Percentiles rank a stretch among this genome's conserved stretches.
Evolutionary conservation across 2,888 invertebrate species (phyloP).

Genomic region (Corbicula japonica): DNA sequence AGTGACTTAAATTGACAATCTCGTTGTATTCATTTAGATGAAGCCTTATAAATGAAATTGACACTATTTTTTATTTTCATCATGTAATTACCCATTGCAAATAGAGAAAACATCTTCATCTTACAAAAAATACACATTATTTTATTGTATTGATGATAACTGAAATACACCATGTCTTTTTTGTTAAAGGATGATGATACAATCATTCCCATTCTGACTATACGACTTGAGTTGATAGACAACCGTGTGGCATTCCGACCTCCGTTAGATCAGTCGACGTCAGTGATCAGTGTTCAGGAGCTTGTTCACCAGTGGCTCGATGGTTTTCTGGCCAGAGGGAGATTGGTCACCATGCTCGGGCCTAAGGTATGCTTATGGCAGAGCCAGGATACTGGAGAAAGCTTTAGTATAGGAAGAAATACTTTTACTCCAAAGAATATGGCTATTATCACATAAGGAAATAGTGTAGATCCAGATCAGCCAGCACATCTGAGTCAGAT

Average conservation of each 20-base stretch:
- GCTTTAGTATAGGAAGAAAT: no score
- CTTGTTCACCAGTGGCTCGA: constrained; percentile 84
- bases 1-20: background rate
- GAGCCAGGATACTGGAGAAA: background rate
- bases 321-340: constrained; percentile 82
- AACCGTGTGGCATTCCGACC: constrained; percentile 84
- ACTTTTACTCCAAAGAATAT: no score
- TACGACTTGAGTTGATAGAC: constrained; percentile 86
- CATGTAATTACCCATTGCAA: no score
- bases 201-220: constrained; percentile 83
- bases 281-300: constrained; percentile 85
- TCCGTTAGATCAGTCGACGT: constrained; percentile 84
- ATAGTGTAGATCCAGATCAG: no score
- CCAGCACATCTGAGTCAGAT: no score
- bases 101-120: no score
- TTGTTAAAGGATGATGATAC: constrained; percentile 72
- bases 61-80: constrained; percentile 5
- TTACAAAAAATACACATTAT: no score
- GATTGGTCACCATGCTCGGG: constrained; percentile 84
- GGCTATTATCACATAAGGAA: no score
- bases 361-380: constrained; percentile 75
- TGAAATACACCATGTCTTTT: constrained; percentile 14
- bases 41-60: background rate
- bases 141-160: background rate
- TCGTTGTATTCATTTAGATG: background rate